Evolutionary conservation across 2,797 vertebrate species (phyloP), one percentile per base, ranked within the genome.

Genomic region (Coranthus polyacanthus): DNA sequence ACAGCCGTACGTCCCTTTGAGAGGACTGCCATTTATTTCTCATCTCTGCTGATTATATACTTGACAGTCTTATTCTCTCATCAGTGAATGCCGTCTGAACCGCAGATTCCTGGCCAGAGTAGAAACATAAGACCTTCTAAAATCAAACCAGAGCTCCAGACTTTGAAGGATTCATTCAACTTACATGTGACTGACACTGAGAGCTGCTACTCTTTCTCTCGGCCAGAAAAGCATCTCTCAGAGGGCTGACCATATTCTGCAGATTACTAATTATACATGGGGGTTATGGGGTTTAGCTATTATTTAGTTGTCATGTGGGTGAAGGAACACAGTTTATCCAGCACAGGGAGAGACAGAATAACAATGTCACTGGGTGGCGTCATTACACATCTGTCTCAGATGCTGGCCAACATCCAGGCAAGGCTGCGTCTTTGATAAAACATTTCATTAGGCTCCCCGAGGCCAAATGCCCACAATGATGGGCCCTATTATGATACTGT

Each of bases 391-490:
- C 60, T 73, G 70, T 64, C 47, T 64, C 20, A 43, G 42, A 36
- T 9, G 47, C 41, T 79, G 75, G 75, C 54, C 46, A 11, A 29
- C 45, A 41, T 82, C 68, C 84, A 86, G 69, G 68, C 8, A 17
- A 52, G 34, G n/a, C 6, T 42, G 43, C 16, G 21, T 68, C 70
- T 86, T 85, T 85, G 73, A 84, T 76, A 18, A 66, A 45, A 39
- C 36, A 20, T 51, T 61, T 20, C 21, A 0, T 45, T 36, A 29
- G 0, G 37, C 50, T 72, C 66, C 75, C 57, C 51, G 0, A 52
- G 81, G 78, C 44, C 57, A 61, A 43, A 61, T 60, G 63, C 26
- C 49, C 49, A 8, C 6, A 52, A 29, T 67, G 52, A 77, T 37
- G n/a, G 51, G 3, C 10, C 12, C 69, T 52, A 64, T 72, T 69